Evolutionary conservation across 2,113 vertebrate species (phyloP), one percentile per base, ranked within the genome.

Genomic region (Otis tarda): DNA sequence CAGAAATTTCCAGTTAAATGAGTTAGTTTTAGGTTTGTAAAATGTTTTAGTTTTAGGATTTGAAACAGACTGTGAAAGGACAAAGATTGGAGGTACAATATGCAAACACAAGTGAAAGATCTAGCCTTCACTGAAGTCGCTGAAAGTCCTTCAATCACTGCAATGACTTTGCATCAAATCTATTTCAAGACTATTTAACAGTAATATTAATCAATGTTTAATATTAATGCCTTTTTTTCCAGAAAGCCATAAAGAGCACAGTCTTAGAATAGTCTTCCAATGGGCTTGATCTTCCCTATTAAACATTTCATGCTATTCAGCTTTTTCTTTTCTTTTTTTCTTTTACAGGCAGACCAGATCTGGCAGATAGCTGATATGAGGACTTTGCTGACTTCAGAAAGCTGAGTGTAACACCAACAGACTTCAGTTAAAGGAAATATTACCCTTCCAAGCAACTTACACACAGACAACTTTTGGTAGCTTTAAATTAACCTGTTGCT

Each of bases 401-500:
- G 25, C 91, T 89, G 94, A 87, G 47, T 69, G 23, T 71, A 65
- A 92, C 57, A 49, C 73, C 69, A 70, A 45, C 74, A 77, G 60
- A 43, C 78, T 70, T 60, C 63, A 41, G 60, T 83, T 92, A 95
- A 96, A 94, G 43, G 43, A 85, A 93, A 55, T 70, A 64, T 39
- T 81, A 74, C 37, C 60, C 73, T 71, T 87, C 47, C 71, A 85
- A 90, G 61, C 82, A 67, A 7, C 50, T 83, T 79, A 78, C 78
- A 84, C 80, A 79, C 63, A 85, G 43, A 74, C 27, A 15, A 84
- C 55, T 8, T 43, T 88, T 56, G 71, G 69, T 86, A 91, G 93
- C 89, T 95, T 97, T 94, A 95, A 97, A 97, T 97, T 97, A 97
- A 96, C 90, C 92, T 61, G 83, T 96, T 98, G 92, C 94, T 98